These are phyloP conservation scores for Azemiops feae DNA, from an alignment of 2,113 vertebrate species.

Conservation along the genomic window DNA sequence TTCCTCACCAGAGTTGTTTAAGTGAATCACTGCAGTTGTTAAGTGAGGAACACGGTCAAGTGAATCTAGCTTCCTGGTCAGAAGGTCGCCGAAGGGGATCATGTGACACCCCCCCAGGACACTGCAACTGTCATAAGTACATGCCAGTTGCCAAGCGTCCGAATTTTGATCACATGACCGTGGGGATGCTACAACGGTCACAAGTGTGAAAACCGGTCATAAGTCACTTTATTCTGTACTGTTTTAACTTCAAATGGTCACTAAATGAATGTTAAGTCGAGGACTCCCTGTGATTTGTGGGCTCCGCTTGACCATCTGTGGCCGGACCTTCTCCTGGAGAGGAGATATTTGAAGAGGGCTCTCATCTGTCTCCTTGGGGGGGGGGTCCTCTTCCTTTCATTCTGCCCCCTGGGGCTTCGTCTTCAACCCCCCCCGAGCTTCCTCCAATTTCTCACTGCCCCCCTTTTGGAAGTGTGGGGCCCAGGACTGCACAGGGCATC, in stretches of 20 bases:
- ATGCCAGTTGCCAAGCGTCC: too few relatives aligned
- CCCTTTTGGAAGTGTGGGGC: not conserved
- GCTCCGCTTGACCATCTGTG: rapidly evolving
- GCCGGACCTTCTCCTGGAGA: not conserved
- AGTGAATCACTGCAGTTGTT: not conserved
- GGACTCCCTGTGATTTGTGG: not conserved
- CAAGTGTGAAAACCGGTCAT: not conserved
- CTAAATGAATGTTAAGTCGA: not conserved
- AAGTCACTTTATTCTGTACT: not conserved
- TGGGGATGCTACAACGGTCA: too few relatives aligned
- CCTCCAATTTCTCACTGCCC: not conserved
- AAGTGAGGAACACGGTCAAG: not conserved
- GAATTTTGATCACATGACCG: too few relatives aligned
- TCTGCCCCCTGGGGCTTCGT: not conserved
- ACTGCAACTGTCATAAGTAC: not conserved
- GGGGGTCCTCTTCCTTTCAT: too few relatives aligned
- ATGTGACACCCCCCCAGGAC: not conserved
- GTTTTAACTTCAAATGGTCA: not conserved
- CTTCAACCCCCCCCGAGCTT: not conserved
- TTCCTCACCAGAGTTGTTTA: not conserved
- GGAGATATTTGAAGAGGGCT: not conserved
- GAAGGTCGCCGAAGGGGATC: too few relatives aligned
- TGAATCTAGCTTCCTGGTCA: not conserved
- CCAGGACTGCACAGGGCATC: rapidly evolving
- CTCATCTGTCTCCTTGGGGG: not conserved